Evolutionary conservation across 2,113 vertebrate genomes (phyloP).

Genomic region (Psephotus haematonotus): DNA sequence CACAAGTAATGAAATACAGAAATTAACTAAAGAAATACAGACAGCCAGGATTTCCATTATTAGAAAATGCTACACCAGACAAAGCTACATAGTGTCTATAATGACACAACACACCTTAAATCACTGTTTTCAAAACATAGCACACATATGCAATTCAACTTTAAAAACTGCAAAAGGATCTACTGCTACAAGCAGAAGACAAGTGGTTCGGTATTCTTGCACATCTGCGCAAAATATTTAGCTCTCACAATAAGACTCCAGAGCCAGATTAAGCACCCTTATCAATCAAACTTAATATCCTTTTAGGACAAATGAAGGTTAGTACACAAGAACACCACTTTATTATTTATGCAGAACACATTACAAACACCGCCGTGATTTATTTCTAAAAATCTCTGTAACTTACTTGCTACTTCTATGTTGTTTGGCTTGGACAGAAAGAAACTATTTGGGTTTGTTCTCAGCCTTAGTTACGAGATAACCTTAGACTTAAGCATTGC

Average conservation of each 20-base stretch:
- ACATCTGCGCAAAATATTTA: background rate
- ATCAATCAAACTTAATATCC: background rate
- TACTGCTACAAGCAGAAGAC: background rate
- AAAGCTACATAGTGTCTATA: background rate
- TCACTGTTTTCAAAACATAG: background rate
- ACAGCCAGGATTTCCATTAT: background rate
- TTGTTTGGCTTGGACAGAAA: background rate
- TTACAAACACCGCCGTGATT: background rate
- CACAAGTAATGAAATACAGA: background rate
- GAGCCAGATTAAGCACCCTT: background rate
- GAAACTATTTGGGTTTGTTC: background rate
- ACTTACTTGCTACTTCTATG: background rate
- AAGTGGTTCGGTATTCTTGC: background rate
- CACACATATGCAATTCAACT: background rate
- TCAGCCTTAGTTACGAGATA: background rate
- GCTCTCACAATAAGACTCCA: background rate
- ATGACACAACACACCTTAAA: background rate
- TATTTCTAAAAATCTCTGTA: background rate
- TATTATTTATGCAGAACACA: background rate
- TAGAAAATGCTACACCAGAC: background rate
- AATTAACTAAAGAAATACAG: background rate
- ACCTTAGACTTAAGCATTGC: background rate
- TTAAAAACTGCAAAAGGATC: background rate
- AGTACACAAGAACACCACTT: background rate
- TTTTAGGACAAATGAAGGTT: background rate